Evolutionary conservation across 2,113 vertebrate genomes (phyloP), one percentile per base, ranked within the genome.

Genomic region (Phylloscopus trochilus): DNA sequence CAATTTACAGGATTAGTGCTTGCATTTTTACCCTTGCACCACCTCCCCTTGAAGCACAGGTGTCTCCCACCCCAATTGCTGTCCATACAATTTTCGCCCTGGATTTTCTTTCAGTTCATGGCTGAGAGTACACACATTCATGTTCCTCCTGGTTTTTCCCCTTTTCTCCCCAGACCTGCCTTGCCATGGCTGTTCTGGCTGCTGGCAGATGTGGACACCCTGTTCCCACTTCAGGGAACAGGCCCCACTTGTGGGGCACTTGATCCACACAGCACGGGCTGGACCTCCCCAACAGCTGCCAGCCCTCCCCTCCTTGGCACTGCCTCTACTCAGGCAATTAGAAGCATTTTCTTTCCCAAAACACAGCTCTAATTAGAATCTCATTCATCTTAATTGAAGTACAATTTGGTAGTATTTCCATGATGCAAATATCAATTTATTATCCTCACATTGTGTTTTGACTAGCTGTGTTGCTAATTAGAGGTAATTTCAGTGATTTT

Each of bases 321-420:
- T 74, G 76, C 35, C 37, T 78, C 33, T 74, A 21, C 6, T 14
- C n/a, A 83, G 62, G 80, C 72, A 97, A 93, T 96, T 94, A 95
- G 73, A 39, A 89, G 69, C 75, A 92, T 88, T 95, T 97, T 96
- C 90, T 87, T 96, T 93, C 87, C 73, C 76, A 68, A 90, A 91
- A 91, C 89, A 92, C 92, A 85, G 69, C 64, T 92, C 87, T 94
- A 96, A 97, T 96, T 95, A 95, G 84, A 96, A 94, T 93, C 67
- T 70, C 96, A 89, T 95, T 97, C 84, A 83, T 73, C 79, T 92
- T n/a, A n/a, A n/a, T n/a, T n/a, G n/a, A n/a, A n/a, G n/a, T n/a
- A n/a, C n/a, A n/a, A n/a, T n/a, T n/a, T n/a, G n/a, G n/a, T n/a
- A n/a, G n/a, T n/a, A n/a, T n/a, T n/a, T n/a, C n/a, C n/a, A n/a